Evolutionary conservation across 1,140 invertebrate genomes (phyloP), one percentile per base, ranked within the genome.

Genomic region (Drosophila fuyamai): DNA sequence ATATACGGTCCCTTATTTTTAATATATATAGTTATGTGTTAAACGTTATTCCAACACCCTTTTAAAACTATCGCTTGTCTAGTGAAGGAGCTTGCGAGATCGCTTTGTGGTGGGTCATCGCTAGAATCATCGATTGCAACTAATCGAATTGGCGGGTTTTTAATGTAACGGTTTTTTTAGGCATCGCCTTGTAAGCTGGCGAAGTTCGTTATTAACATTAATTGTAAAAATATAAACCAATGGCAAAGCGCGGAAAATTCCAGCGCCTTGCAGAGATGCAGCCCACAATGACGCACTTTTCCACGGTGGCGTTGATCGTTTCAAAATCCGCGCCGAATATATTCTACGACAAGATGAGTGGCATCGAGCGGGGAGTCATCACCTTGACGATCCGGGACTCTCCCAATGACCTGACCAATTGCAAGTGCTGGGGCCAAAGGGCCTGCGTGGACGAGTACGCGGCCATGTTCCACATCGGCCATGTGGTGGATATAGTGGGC

Each of bases 371-470:
- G 0, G 90, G 91, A 1, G 91, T 92, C 1, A 77, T 92, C 1
- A 74, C 35, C 14, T 75, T 92, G 6, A 92, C 91, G 0, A 9
- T 92, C 16, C 83, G 91, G 12, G 91, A 92, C 41, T 62, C 77
- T 1, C 57, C 74, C 40, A 16, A 50, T 5, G 66, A 84, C 32
- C 68, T 91, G 4, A 78, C 77, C 16, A 92, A 90, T 60, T 92
- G 91, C 63, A 91, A 84, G 53, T 89, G 66, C 56, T 92, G 91
- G 91, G 90, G 90, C 6, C 43, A 66, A 9, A 58, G 71, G 8
- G 62, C 61, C 41, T 65, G 66, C n/a, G 75, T 92, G 10, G 65
- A 81, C 2, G 75, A 81, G n/a, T 91, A 84, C 46, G 53, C 78
- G 9, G 35, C 50, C 1, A 68, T 77, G 61, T 48, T 89, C 10